These are phyloP conservation scores for Podarcis siculus DNA, from an alignment of 2,797 vertebrate genomes.

Conservation along the genomic window DNA sequence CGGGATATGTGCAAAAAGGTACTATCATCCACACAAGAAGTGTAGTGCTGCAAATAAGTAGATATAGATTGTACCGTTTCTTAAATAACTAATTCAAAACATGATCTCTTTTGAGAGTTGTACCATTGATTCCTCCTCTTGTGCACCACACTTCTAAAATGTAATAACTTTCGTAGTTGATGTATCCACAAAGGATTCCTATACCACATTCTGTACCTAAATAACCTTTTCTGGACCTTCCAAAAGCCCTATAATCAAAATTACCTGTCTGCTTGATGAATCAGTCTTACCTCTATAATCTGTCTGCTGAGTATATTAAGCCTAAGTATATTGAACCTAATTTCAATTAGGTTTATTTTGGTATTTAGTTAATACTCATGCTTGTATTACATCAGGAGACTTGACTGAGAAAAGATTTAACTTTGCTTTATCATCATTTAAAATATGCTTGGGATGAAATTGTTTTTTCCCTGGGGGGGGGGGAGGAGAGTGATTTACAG, in stretches of 20 bases:
- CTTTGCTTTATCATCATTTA: background rate
- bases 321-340: background rate
- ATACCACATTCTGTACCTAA: background rate
- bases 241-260: conserved; percentile 4
- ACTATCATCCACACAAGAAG: background rate
- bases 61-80: background rate
- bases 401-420: background rate
- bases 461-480: background rate
- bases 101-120: background rate
- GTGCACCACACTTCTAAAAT: background rate
- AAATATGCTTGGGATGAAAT: background rate
- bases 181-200: background rate
- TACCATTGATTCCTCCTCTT: background rate
- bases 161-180: background rate
- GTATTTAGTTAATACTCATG: background rate
- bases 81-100: background rate
- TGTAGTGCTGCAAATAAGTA: background rate
- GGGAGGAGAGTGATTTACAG: no score
- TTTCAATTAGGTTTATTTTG: conserved; percentile 15
- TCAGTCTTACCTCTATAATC: background rate
- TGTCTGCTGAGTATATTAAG: background rate
- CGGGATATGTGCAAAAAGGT: background rate
- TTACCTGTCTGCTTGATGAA: conserved; percentile 5
- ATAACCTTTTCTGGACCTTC: background rate
- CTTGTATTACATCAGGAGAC: background rate